Conservation (phyloP, 2,888 invertebrate genomes). For the Netelia inedita region DNA sequence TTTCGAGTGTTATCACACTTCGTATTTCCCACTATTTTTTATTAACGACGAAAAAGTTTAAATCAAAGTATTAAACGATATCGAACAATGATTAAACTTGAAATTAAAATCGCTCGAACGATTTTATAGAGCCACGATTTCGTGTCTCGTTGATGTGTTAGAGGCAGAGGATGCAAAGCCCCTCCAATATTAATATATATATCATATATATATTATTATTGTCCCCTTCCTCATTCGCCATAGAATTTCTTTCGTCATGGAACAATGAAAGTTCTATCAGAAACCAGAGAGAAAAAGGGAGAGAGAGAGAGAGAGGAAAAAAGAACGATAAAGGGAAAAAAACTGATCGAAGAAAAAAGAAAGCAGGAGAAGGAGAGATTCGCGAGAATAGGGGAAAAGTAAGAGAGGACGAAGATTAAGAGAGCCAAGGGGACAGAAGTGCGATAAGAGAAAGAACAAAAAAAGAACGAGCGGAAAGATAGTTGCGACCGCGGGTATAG, state of each 20-base stretch:
- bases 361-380: slow-evolving; percentile 22
- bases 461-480: slow-evolving; percentile 45
- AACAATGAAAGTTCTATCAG: slow-evolving; percentile 65
- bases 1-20: no score
- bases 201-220: neutral
- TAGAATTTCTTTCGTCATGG: slow-evolving; percentile 60
- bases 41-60: no score
- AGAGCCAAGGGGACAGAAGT: slow-evolving; percentile 60
- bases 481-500: slow-evolving; percentile 13
- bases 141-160: no score
- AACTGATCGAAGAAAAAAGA: slow-evolving; percentile 45
- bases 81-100: no score
- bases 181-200: slow-evolving; percentile 26
- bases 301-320: slow-evolving; percentile 34
- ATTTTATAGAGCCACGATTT: no score
- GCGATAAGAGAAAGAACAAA: slow-evolving; percentile 63
- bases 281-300: slow-evolving; percentile 29
- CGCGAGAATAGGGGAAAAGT: slow-evolving; percentile 54
- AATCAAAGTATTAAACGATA: no score
- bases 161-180: no score
- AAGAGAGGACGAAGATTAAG: slow-evolving; percentile 65
- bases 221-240: slow-evolving; percentile 56
- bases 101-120: no score
- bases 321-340: slow-evolving; percentile 29
- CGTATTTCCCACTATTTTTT: no score